These are phyloP conservation scores for Ophioninae sp. DNA, from an alignment of 2,888 invertebrate species.

Conservation along the genomic window DNA sequence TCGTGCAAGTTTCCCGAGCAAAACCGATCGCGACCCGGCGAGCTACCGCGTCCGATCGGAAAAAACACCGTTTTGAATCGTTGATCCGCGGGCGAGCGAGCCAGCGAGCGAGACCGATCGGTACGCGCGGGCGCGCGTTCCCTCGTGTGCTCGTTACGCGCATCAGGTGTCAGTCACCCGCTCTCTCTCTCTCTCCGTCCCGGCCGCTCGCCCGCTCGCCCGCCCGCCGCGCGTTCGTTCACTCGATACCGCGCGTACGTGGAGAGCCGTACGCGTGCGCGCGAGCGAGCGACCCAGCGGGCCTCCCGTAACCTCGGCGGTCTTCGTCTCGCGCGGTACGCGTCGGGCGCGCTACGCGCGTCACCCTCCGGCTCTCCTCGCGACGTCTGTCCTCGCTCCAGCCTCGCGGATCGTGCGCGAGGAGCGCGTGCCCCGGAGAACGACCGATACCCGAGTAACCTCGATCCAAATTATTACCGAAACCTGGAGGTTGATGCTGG, in stretches of 20 bases:
- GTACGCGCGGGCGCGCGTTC: neutral
- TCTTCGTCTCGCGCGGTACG: neutral
- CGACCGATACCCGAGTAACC: too few relatives aligned
- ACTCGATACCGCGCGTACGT: conserved; percentile 9
- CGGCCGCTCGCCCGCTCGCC: conserved; percentile 35
- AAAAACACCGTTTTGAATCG: too few relatives aligned
- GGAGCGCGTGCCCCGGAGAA: too few relatives aligned
- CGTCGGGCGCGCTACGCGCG: neutral
- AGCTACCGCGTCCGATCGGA: neutral
- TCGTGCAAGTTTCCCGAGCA: neutral
- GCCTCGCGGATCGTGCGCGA: too few relatives aligned
- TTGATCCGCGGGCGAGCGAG: neutral
- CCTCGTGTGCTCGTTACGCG: conserved; percentile 74
- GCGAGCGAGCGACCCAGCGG: neutral
- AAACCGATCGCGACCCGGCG: too few relatives aligned
- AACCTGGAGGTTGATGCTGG: too few relatives aligned
- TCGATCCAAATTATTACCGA: too few relatives aligned
- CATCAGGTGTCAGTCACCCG: conserved; percentile 81
- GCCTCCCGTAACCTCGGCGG: neutral
- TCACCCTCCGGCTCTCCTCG: too few relatives aligned
- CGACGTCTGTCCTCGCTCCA: too few relatives aligned
- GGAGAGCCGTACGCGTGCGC: neutral
- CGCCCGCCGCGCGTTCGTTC: neutral
- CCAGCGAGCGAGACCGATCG: neutral
- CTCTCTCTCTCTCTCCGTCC: conserved; percentile 5